Conservation (phyloP, 2,797 vertebrate species). For the Melanotaenia maccullochi region DNA sequence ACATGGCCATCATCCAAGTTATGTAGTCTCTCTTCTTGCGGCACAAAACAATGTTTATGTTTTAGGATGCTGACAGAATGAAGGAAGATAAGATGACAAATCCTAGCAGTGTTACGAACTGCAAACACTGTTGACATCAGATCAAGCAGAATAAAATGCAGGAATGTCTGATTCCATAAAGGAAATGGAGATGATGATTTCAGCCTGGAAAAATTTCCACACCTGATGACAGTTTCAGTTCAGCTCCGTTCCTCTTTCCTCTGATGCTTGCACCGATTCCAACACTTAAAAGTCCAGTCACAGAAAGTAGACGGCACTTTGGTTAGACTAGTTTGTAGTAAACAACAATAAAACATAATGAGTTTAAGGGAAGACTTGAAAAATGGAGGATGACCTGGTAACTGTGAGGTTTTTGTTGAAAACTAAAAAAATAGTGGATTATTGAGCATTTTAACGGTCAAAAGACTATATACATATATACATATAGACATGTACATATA, state of each 20-base stretch:
- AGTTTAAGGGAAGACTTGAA: too few relatives aligned
- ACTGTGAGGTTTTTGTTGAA: too few relatives aligned
- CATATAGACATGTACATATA: too few relatives aligned
- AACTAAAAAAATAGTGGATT: too few relatives aligned
- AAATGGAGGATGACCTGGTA: too few relatives aligned
- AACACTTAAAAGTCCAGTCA: background rate
- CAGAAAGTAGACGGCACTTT: background rate
- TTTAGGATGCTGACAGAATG: constrained; percentile 1
- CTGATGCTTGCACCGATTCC: background rate
- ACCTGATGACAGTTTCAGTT: constrained; percentile 45
- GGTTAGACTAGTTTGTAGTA: background rate
- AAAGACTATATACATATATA: too few relatives aligned
- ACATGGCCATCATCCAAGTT: constrained; percentile 38
- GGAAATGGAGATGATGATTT: constrained; percentile 46
- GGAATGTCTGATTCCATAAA: constrained; percentile 45
- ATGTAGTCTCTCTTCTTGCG: background rate
- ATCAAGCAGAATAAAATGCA: constrained; percentile 8
- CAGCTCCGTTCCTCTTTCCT: constrained; percentile 8
- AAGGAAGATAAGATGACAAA: constrained; percentile 7
- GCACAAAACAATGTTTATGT: constrained; percentile 11
- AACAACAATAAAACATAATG: background rate
- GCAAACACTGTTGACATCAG: constrained; percentile 7
- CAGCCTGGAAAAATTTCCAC: constrained; percentile 49
- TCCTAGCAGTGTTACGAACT: constrained; percentile 3
- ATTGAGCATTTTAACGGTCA: too few relatives aligned